Evolutionary conservation across 2,797 vertebrate genomes (phyloP).

Genomic region (Synaphobranchus kaupii): DNA sequence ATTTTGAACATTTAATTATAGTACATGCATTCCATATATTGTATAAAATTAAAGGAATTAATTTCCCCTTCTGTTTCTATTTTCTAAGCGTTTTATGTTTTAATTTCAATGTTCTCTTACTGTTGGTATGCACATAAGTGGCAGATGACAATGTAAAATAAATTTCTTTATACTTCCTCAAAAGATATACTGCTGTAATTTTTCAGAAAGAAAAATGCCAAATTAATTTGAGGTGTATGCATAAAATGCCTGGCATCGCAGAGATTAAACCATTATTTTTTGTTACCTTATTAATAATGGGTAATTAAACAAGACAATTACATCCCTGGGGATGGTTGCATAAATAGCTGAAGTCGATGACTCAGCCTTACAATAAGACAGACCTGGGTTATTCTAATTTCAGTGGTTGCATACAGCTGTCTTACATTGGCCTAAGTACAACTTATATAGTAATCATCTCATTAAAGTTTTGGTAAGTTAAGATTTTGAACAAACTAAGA

Average conservation of each 20-base stretch:
- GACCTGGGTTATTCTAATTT: background rate
- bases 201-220: background rate
- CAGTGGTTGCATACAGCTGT: constrained; percentile 20
- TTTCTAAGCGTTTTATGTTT: background rate
- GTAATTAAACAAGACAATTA: background rate
- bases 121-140: background rate
- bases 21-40: background rate
- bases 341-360: background rate
- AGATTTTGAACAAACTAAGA: background rate
- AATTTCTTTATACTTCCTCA: constrained; percentile 8
- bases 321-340: background rate
- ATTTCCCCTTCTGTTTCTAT: background rate
- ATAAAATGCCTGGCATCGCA: background rate
- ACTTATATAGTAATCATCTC: background rate
- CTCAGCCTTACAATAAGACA: background rate
- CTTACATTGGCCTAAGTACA: constrained; percentile 34
- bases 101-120: background rate
- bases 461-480: background rate
- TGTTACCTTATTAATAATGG: background rate
- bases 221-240: background rate
- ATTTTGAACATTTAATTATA: constrained; percentile 21
- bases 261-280: background rate
- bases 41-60: background rate
- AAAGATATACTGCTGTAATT: constrained; percentile 16
- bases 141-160: background rate